A percentile compares a stretch with the other conserved stretches of the same genome.
phyloP scores from a whole-genome alignment of 2,797 vertebrate genomes.

The Sebastes goodei region DNA sequence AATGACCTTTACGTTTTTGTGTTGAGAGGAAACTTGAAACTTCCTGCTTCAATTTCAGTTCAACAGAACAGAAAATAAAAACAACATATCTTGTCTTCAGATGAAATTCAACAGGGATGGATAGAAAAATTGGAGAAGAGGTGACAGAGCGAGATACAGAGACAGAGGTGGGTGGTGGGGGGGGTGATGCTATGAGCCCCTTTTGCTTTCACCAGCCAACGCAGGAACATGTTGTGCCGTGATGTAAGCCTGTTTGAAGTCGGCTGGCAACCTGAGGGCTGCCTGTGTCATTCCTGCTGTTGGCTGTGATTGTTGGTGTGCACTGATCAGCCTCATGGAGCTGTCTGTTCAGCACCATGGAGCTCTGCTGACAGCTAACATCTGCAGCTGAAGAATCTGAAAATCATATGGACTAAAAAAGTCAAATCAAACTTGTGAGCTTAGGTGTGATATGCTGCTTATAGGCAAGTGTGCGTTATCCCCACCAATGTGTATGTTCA shows the following conservation, averaged over 20 bases:
- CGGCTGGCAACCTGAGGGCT: constrained; percentile 3
- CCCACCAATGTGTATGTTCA: not conserved
- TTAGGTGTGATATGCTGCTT: not conserved
- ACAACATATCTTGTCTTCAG: not conserved
- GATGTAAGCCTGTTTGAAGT: constrained; percentile 5
- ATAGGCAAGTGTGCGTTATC: not conserved
- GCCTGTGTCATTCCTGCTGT: constrained; percentile 7
- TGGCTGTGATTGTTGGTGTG: constrained; percentile 9
- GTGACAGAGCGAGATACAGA: not conserved
- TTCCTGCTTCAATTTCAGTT: not conserved
- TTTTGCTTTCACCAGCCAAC: not conserved
- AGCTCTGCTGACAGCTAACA: constrained; percentile 22
- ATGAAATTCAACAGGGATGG: not conserved
- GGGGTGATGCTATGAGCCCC: not conserved
- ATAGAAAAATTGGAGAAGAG: not conserved
- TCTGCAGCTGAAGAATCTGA: not conserved
- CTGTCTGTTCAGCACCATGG: constrained; percentile 37
- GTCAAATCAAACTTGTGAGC: not conserved
- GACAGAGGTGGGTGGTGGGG: not conserved
- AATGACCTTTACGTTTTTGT: not conserved
- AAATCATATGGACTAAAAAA: not conserved
- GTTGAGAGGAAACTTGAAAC: not conserved
- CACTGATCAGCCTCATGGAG: constrained; percentile 31
- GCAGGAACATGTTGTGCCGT: constrained; percentile 5
- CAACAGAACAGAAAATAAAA: not conserved